Percentiles rank a stretch among this genome's conserved stretches.
Conservation (phyloP, 2,797 vertebrate genomes). For the Platalea minor region DNA sequence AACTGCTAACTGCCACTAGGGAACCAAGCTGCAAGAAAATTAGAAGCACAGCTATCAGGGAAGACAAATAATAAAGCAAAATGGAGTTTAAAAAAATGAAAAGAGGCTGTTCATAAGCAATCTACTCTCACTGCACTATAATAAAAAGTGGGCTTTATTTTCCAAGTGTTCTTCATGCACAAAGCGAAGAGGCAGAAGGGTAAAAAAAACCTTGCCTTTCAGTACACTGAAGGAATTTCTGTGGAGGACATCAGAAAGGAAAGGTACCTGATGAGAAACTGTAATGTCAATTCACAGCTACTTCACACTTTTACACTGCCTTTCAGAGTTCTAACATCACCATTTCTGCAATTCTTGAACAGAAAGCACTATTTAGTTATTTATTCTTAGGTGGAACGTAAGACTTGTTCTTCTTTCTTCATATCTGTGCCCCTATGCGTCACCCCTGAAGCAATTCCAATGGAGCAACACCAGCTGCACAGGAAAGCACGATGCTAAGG, state of each 20-base stretch:
- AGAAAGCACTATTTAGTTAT: neutral
- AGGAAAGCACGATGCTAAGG: neutral
- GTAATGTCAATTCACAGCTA: neutral
- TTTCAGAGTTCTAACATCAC: neutral
- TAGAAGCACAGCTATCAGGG: neutral
- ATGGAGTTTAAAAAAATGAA: neutral
- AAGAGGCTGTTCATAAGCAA: neutral
- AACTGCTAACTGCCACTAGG: neutral
- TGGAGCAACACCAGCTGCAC: neutral
- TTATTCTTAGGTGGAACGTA: neutral
- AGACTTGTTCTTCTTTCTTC: neutral
- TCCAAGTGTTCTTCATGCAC: neutral
- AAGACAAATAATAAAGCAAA: neutral
- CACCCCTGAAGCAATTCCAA: neutral
- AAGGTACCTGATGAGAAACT: neutral
- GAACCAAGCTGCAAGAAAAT: neutral
- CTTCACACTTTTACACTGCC: neutral
- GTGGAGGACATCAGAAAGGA: neutral
- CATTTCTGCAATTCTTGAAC: neutral
- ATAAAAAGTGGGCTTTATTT: neutral
- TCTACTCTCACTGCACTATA: neutral
- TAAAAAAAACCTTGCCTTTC: neutral
- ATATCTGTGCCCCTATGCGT: rapidly evolving
- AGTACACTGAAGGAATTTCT: neutral
- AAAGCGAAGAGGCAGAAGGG: neutral